Evolutionary conservation across 1,140 invertebrate genomes (phyloP), one percentile per base, ranked within the genome.

Genomic region (Drosophila lowei): DNA sequence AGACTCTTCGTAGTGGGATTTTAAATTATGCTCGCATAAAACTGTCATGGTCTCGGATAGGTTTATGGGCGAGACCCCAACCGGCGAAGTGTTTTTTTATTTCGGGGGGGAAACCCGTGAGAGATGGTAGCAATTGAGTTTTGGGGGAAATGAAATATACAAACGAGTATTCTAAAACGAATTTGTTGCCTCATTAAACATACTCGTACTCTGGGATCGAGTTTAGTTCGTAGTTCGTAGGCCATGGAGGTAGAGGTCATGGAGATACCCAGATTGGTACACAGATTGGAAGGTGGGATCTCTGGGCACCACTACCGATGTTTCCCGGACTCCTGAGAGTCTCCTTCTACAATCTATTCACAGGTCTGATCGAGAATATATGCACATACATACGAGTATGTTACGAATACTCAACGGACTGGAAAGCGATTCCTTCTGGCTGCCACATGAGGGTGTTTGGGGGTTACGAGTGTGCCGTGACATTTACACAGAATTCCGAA

Each of bases 1-100:
- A 42, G 16, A 48, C 38, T 16, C 34, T 53, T 44, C 48, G 23
- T 41, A 53, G 59, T 54, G 49, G 43, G 11, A 56, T 25, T 38
- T 25, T 67, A 42, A 68, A 64, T 68, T 68, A 68, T 68, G 50
- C 23, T 66, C 66, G 8, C 66, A 68, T 68, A 68, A 68, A 68
- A 68, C 66, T 68, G 65, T 68, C 65, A 68, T 50, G 55, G 65
- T 52, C 23, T 23, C 49, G 21, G 66, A 70, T 64, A 49, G 64
- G 44, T 49, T 57, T 68, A 70, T 46, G 43, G 41, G 5, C 63
- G 50, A 68, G 65, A 68, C 63, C 30, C 63, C 34, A 13, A 13
- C 34, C 4, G 34, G 11, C 4, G 3, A 44, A 42, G 42, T 68
- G 28, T 41, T 68, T 41, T 21, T 21, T 2, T 1, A 2, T 21